Conservation (phyloP, 2,797 vertebrate genomes). For the Pangasius krempfi region DNA sequence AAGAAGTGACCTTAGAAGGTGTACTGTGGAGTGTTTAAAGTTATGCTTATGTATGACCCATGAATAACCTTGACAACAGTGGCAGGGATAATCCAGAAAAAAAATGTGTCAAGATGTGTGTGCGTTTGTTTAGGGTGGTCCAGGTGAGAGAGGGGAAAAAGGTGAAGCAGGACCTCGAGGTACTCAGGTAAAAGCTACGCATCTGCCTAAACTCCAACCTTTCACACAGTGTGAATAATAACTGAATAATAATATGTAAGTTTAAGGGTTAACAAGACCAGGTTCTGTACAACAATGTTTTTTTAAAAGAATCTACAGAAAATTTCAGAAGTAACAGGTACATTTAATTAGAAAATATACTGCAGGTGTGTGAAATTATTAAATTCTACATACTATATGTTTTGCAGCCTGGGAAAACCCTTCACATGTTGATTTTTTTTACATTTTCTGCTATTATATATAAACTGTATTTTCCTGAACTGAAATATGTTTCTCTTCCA, state of each 20-base stretch:
- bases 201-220: not conserved
- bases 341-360: not conserved
- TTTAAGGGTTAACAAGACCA: not conserved
- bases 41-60: conserved; percentile 11
- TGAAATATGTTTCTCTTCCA: not conserved
- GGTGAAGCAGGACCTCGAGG: conserved; percentile 86
- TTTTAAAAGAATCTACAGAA: not conserved
- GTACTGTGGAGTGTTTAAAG: not conserved
- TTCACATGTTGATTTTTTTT: no score
- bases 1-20: not conserved
- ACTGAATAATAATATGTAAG: not conserved
- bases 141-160: conserved; percentile 89
- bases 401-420: no score
- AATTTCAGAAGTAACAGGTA: not conserved
- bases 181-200: conserved; percentile 78
- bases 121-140: conserved; percentile 76
- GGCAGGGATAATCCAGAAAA: not conserved
- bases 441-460: not conserved
- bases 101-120: not conserved
- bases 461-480: not conserved
- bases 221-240: not conserved
- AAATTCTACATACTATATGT: not conserved
- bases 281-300: not conserved
- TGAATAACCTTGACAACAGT: not conserved
- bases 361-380: not conserved